These are phyloP conservation scores for Thamnophis elegans DNA, from an alignment of 2,797 vertebrate genomes.

Conservation along the genomic window DNA sequence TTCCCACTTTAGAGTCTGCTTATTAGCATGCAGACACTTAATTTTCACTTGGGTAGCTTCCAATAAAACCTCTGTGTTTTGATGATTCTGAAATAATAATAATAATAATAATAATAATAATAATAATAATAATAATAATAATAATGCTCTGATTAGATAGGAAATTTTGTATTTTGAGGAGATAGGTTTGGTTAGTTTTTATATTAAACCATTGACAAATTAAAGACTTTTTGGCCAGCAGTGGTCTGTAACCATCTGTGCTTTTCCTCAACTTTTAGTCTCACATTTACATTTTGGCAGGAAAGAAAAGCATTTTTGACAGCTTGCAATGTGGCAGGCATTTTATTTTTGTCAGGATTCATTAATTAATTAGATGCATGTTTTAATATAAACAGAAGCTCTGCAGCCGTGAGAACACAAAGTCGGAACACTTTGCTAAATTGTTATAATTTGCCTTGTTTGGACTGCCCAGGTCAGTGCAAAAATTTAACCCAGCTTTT, in stretches of 20 bases:
- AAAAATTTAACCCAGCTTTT: not conserved
- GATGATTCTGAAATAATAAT: not conserved
- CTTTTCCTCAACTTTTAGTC: not conserved
- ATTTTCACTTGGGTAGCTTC: not conserved
- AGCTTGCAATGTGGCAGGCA: not conserved
- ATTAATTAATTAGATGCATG: not conserved
- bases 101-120: too few species aligned
- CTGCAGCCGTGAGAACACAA: not conserved
- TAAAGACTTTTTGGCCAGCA: not conserved
- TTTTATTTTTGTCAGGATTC: not conserved
- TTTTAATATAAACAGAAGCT: not conserved
- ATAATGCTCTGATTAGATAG: not conserved
- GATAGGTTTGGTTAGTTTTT: not conserved
- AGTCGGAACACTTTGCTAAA: not conserved
- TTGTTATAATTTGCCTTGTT: not conserved
- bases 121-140: too few species aligned
- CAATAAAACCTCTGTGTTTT: not conserved
- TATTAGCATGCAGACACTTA: not conserved
- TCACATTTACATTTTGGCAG: not conserved
- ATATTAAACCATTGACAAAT: not conserved
- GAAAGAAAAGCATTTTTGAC: not conserved
- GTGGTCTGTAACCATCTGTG: not conserved
- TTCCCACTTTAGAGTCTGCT: not conserved
- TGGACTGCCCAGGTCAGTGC: not conserved
- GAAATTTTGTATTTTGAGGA: not conserved